These are phyloP conservation scores for Antennarius maculatus DNA, from an alignment of 2,797 vertebrate genomes.

Conservation along the genomic window DNA sequence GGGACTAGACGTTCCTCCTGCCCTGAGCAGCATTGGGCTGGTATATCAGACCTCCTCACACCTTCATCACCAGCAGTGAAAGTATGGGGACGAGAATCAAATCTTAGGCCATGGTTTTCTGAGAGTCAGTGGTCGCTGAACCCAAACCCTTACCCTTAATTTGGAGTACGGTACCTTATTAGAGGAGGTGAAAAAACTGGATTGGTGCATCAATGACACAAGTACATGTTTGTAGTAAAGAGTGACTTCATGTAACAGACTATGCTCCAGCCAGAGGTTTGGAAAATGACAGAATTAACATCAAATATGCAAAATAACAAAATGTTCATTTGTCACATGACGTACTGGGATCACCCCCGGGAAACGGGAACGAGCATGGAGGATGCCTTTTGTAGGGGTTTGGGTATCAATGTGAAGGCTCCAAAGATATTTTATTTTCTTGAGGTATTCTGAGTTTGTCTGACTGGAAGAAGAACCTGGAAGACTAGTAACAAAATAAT, in stretches of 20 bases:
- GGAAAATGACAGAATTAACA: conserved; percentile 5
- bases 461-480: not conserved
- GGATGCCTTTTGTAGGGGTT: not conserved
- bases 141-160: no score
- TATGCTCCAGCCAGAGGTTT: not conserved
- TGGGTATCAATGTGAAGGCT: not conserved
- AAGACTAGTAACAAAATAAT: conserved; percentile 1
- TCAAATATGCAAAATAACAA: conserved; percentile 1
- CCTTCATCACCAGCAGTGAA: no score
- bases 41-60: no score
- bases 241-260: not conserved
- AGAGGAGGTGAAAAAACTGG: not conserved
- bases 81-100: not conserved
- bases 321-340: not conserved
- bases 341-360: not conserved
- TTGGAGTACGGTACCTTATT: no score
- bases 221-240: not conserved
- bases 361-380: conserved; percentile 5
- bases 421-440: not conserved
- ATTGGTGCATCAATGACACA: not conserved
- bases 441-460: not conserved
- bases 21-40: no score
- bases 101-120: no score
- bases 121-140: no score
- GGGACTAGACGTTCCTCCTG: no score